Evolutionary conservation across 2,113 vertebrate species (phyloP).

Genomic region (Podilymbus podiceps): DNA sequence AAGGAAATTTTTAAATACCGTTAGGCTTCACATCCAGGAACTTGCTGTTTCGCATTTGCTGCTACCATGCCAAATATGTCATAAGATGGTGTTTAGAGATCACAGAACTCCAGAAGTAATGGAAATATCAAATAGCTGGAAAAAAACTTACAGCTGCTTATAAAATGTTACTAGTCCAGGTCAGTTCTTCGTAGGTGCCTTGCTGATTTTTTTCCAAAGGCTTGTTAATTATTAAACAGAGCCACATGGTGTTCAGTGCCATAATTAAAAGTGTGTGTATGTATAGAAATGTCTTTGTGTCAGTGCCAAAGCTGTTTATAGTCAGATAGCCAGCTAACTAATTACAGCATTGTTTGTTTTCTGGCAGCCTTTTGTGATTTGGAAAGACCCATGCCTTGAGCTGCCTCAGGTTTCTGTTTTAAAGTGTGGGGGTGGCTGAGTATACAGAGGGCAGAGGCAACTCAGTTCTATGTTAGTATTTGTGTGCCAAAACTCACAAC

Average conservation of each 20-base stretch:
- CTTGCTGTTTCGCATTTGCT: neutral
- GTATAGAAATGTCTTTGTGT: conserved; percentile 35
- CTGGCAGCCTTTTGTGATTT: conserved; percentile 25
- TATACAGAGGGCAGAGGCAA: neutral
- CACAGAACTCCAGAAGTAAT: conserved; percentile 18
- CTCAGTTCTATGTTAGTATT: neutral
- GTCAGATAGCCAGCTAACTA: conserved; percentile 11
- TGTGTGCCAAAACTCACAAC: conserved; percentile 25
- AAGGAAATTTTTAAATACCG: neutral
- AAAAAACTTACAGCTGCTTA: conserved; percentile 3
- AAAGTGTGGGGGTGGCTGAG: neutral
- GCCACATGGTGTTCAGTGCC: neutral
- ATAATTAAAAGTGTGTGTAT: conserved; percentile 4
- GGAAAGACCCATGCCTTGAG: neutral
- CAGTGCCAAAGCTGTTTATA: conserved; percentile 10
- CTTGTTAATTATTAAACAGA: conserved; percentile 54
- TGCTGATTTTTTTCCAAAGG: conserved; percentile 2
- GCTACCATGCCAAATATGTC: neutral
- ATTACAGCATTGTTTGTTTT: conserved; percentile 23
- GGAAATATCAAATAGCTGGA: conserved; percentile 21
- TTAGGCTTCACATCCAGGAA: conserved; percentile 8
- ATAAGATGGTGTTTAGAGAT: neutral
- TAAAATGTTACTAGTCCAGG: conserved; percentile 4
- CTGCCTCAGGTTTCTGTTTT: conserved; percentile 14
- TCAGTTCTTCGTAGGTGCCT: neutral